Conservation (phyloP, 2,113 vertebrate species). For the Melospiza georgiana region DNA sequence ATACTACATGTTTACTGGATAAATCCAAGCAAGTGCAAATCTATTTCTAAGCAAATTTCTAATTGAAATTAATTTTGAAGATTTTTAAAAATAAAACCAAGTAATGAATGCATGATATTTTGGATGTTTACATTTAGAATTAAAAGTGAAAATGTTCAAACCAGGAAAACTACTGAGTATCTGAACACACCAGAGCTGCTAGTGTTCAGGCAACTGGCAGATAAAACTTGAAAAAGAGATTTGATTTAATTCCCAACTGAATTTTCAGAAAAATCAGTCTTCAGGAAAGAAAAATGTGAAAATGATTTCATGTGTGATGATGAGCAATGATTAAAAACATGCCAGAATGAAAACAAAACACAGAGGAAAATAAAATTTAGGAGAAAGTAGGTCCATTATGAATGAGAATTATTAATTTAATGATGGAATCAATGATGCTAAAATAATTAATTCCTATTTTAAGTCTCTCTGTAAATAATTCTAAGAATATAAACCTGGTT, state of each 20-base stretch:
- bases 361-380: background rate
- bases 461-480: background rate
- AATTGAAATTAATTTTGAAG: background rate
- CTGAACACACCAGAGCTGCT: background rate
- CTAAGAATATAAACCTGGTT: background rate
- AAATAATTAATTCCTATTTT: background rate
- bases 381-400: slow-evolving; percentile 48
- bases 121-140: background rate
- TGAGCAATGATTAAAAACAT: background rate
- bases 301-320: background rate
- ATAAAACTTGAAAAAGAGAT: background rate
- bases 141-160: background rate
- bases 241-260: background rate
- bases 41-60: background rate
- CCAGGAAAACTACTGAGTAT: background rate
- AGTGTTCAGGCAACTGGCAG: background rate
- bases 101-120: background rate
- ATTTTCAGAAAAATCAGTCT: background rate
- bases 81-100: background rate
- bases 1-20: background rate
- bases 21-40: background rate
- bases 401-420: slow-evolving; percentile 22
- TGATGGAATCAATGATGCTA: background rate
- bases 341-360: background rate
- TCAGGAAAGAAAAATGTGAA: background rate